Conservation (phyloP, 2,888 invertebrate genomes). For the Lamellibrachia satsuma region DNA sequence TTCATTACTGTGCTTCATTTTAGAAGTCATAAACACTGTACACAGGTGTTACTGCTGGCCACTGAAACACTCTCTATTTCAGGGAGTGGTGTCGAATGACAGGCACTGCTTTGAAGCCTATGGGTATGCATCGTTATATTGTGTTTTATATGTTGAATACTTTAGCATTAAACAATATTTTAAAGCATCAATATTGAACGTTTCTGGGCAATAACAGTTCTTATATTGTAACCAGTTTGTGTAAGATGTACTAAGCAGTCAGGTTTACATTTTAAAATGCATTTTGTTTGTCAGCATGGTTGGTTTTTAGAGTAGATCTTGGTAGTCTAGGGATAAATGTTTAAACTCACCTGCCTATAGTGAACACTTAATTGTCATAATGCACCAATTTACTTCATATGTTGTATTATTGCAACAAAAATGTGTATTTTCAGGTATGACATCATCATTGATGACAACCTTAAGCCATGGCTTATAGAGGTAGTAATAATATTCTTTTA, state of each 20-base stretch:
- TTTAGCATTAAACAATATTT: no score
- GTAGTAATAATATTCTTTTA: conserved; percentile 61
- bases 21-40: neutral
- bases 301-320: neutral
- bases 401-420: neutral
- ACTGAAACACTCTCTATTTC: conserved; percentile 28
- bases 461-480: conserved; percentile 94
- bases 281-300: neutral
- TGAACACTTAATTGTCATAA: no score
- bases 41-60: neutral
- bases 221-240: neutral
- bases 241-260: neutral
- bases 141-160: neutral
- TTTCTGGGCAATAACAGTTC: neutral
- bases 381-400: neutral
- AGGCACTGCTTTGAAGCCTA: conserved; percentile 93
- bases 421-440: conserved; percentile 73
- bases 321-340: neutral
- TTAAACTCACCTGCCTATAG: no score
- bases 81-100: conserved; percentile 86
- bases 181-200: neutral
- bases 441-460: conserved; percentile 91
- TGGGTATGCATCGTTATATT: conserved; percentile 69
- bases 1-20: no score
- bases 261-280: neutral